phyloP scores from a whole-genome alignment of 2,797 vertebrate species.

The Squalus acanthias region DNA sequence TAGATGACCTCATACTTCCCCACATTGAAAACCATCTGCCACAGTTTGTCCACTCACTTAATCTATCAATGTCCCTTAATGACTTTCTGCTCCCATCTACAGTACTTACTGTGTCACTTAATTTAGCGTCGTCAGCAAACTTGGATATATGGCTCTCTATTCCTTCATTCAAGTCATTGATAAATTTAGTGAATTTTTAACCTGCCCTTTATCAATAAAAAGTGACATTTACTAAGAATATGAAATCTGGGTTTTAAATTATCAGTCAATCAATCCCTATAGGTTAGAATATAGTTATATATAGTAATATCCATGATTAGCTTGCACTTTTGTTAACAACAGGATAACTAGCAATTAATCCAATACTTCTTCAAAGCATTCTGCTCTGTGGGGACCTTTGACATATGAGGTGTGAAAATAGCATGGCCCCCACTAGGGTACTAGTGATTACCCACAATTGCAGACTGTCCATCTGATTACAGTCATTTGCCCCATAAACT shows the following conservation, averaged over 20 bases:
- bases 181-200: no score
- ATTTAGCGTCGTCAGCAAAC: no score
- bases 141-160: no score
- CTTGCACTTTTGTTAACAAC: neutral
- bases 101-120: no score
- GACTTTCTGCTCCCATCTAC: no score
- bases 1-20: no score
- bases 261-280: neutral
- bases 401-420: neutral
- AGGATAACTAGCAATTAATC: neutral
- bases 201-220: neutral
- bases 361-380: neutral
- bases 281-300: neutral
- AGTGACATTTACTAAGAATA: neutral
- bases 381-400: neutral
- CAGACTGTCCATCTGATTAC: neutral
- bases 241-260: neutral
- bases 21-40: no score
- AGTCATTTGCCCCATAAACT: neutral
- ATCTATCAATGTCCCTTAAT: no score
- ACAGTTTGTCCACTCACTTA: no score
- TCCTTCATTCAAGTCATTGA: no score
- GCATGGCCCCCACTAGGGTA: neutral
- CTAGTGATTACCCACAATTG: neutral
- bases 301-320: neutral